phyloP scores from a whole-genome alignment of 2,113 vertebrate species.

The Odontesthes bonariensis region DNA sequence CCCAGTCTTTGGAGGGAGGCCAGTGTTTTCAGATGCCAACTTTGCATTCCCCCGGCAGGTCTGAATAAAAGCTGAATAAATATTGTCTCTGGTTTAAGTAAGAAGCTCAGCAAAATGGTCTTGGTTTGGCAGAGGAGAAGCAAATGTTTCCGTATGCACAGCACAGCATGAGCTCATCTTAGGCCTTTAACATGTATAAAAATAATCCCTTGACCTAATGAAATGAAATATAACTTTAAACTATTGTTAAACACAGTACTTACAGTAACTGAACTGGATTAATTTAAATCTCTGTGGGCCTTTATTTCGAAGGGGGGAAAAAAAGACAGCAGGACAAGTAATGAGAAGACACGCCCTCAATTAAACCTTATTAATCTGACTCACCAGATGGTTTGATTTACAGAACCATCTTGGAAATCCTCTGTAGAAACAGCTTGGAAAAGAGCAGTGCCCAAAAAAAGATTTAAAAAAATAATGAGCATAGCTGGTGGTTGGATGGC shows the following conservation, averaged over 20 bases:
- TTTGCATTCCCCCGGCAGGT: slow-evolving; percentile 37
- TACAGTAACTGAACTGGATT: slow-evolving; percentile 6
- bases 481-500: too few relatives aligned
- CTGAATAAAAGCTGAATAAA: slow-evolving; percentile 65
- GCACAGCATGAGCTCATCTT: not conserved
- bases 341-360: not conserved
- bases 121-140: slow-evolving; percentile 26
- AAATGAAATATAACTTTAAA: not conserved
- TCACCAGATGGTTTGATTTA: slow-evolving; percentile 1
- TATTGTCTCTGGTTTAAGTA: slow-evolving; percentile 50
- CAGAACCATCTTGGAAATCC: not conserved
- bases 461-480: too few relatives aligned
- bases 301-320: slow-evolving; percentile 6
- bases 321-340: not conserved
- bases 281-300: not conserved
- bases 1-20: slow-evolving; percentile 52
- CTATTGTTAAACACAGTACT: not conserved
- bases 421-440: not conserved
- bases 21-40: slow-evolving; percentile 57
- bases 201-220: not conserved
- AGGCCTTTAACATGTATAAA: not conserved
- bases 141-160: not conserved
- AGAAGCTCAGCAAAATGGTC: slow-evolving; percentile 2
- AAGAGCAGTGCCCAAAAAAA: not conserved
- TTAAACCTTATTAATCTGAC: not conserved